Conservation (phyloP, 2,113 vertebrate genomes). For the Periophthalmodon schlosseri region DNA sequence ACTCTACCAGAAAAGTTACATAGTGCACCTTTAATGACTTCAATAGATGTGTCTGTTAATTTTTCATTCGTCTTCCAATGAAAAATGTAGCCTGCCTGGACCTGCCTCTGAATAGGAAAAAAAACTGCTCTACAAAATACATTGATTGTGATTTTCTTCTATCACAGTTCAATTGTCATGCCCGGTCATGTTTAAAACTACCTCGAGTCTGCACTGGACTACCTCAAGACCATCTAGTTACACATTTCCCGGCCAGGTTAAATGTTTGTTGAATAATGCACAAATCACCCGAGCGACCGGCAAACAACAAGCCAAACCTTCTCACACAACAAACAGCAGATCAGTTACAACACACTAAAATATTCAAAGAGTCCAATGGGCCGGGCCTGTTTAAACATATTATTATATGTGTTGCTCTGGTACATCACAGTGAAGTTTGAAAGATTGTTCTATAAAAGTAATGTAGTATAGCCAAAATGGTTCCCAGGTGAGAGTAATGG, state of each 20-base stretch:
- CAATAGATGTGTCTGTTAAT: neutral
- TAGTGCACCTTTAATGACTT: neutral
- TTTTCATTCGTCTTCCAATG: neutral
- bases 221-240: neutral
- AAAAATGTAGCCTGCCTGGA: neutral
- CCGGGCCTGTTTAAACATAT: constrained; percentile 31
- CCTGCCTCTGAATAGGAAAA: neutral
- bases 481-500: too few relatives aligned
- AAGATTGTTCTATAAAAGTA: neutral
- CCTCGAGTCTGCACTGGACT: neutral
- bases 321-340: constrained; percentile 39
- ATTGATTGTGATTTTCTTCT: neutral
- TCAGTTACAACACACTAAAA: constrained; percentile 55
- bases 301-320: constrained; percentile 32
- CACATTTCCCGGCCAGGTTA: constrained; percentile 27
- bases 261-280: constrained; percentile 46
- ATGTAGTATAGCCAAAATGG: too few relatives aligned
- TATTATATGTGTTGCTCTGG: constrained; percentile 22
- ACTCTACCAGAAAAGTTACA: neutral
- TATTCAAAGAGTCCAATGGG: constrained; percentile 49
- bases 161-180: neutral
- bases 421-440: neutral
- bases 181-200: neutral
- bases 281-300: constrained; percentile 9
- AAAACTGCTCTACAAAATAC: neutral